Base-by-base conservation (phyloP, 2,113 vertebrate genomes). In the Pluvialis apricaria region DNA sequence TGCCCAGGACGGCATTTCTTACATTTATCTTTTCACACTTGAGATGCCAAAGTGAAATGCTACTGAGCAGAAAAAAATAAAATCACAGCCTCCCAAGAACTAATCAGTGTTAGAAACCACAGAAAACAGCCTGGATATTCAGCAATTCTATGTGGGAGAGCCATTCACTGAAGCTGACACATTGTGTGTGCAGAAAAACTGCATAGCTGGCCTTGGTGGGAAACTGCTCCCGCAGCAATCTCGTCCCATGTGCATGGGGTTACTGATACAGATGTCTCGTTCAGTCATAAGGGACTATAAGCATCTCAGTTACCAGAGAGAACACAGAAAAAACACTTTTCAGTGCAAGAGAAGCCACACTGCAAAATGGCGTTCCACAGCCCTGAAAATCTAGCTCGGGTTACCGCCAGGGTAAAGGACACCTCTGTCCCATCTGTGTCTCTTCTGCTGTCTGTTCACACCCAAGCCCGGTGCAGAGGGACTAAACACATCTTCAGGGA, bases 211-310 rank as follows among this genome's bases (percentile, higher is more conserved):
- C 49, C 38, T 58, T 60, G 80, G 29, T 55, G 57, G 42, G 72
- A 81, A 70, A 38, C 58, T 57, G 75, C 9, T 89, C 36, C 58
- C 4, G 6, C 38, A 62, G n/a, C 54, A 93, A 57, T 65, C 71
- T 66, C 32, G 8, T 42, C 26, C 80, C 58, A 44, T 0, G 0
- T n/a, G 34, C 2, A 0, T 0, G 0, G 25, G 15, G 42, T 51
- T 81, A 69, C 62, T 77, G 31, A 10, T 13, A 45, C 31, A 38
- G 58, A 47, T 3, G 3, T 52, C 51, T 81, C 19, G 10, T 45
- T 58, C 54, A 65, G 54, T 70, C 64, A 51, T 0, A 42, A 49
- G 15, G 25, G 31, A 83, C 51, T 26, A 44, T 8, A 31, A n/a
- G 64, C 80, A 70, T 52, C 72, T 86, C 71, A 58, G 66, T 81